Evolutionary conservation across 2,888 invertebrate genomes (phyloP).

Genomic region (Acleris holmiana): DNA sequence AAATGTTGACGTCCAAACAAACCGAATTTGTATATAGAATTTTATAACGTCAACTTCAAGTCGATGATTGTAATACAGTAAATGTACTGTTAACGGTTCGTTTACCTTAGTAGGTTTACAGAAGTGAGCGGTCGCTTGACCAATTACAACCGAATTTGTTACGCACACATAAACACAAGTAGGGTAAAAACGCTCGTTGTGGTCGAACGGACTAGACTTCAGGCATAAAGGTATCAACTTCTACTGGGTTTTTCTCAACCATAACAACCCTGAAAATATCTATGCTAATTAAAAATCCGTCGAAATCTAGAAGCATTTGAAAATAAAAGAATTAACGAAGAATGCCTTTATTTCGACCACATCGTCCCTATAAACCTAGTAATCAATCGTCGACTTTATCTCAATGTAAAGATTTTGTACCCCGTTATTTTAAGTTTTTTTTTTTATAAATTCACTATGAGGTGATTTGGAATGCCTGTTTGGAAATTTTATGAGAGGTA

Average conservation of each 20-base stretch:
- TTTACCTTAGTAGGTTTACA: background rate
- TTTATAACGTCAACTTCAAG: constrained; percentile 4
- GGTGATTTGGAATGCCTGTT: constrained; percentile 16
- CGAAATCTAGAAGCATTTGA: too few relatives aligned
- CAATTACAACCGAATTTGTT: background rate
- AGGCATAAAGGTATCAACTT: too few relatives aligned
- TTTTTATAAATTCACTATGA: background rate
- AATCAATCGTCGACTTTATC: constrained; percentile 1
- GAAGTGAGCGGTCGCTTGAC: background rate
- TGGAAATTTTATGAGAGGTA: constrained; percentile 22
- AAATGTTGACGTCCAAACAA: constrained; percentile 15
- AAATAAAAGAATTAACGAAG: too few relatives aligned
- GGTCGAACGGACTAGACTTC: background rate
- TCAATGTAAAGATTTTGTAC: constrained; percentile 7
- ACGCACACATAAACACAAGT: background rate
- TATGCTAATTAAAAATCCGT: too few relatives aligned
- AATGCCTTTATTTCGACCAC: too few relatives aligned
- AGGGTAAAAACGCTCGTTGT: background rate
- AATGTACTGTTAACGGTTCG: background rate
- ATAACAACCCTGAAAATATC: too few relatives aligned
- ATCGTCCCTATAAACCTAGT: too few relatives aligned
- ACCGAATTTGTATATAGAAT: constrained; percentile 22
- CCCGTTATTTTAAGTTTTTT: background rate
- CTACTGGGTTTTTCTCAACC: too few relatives aligned
- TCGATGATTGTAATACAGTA: constrained; percentile 4